Evolutionary conservation across 2,888 invertebrate genomes (phyloP), one percentile per base, ranked within the genome.

Genomic region (Tipula helvola): DNA sequence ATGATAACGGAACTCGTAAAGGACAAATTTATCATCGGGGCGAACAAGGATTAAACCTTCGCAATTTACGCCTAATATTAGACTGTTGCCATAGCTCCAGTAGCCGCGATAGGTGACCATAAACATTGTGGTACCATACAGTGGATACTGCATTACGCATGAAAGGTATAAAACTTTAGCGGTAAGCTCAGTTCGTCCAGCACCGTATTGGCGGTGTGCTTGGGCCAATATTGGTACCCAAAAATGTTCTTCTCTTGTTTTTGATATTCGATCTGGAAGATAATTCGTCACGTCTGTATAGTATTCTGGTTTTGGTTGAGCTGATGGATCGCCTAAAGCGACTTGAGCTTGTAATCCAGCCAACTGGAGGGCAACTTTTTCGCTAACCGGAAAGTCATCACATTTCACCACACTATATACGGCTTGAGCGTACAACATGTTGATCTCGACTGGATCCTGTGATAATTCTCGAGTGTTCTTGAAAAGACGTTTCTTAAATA

Each of bases 291-390:
- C 95, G 90, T 98, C 97, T 86, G 96, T 94, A 92, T 98, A 98
- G 92, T 96, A 96, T 88, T 97, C 96, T 5, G 96, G 93, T 88
- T 96, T 95, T 86, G 95, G 95, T 87, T 93, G 93, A 88, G 93
- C 93, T 16, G 93, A 92, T 0, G 96, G 96, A 92, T 97, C 97
- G 12, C 98, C 98, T 86, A 98, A 93, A n/a, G 97, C 95, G 84
- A 98, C 98, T 92, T 98, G 98, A 12, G 97, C 97, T 91, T 98
- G 98, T 13, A 98, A 93, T 28, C 98, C 98, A 0, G 98, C 98
- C 89, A 98, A 92, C 91, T 98, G 98, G 2, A 98, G 93, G 0
- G 98, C 97, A 87, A 98, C 97, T 91, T 98, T 97, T 92, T 98
- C 97, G 47, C 97, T 97, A 7, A 98, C 97, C 0, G 97, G 97